Conservation (phyloP, 2,113 vertebrate genomes). For the Theropithecus gelada region DNA sequence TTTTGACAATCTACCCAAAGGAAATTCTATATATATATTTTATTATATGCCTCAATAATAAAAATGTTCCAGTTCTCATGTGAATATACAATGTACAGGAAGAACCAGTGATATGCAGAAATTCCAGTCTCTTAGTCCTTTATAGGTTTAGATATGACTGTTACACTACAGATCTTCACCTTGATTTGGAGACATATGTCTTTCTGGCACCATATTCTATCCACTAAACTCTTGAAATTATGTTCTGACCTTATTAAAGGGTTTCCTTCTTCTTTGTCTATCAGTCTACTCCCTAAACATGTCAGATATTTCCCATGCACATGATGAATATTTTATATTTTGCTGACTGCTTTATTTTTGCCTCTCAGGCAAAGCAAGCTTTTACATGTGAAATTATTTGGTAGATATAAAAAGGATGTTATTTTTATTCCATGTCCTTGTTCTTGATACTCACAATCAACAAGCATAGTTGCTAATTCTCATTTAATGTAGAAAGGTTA, state of each 20-base stretch:
- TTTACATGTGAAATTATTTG: slow-evolving; percentile 37
- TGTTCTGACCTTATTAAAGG: background rate
- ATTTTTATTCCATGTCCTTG: slow-evolving; percentile 4
- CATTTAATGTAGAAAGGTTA: slow-evolving; percentile 59
- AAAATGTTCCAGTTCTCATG: background rate
- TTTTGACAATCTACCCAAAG: background rate
- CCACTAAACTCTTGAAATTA: background rate
- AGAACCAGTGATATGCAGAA: background rate
- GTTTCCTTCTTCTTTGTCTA: background rate
- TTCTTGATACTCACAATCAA: slow-evolving; percentile 16
- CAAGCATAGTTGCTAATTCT: slow-evolving; percentile 38
- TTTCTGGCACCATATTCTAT: background rate
- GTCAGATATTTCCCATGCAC: background rate
- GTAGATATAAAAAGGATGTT: background rate
- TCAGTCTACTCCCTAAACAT: background rate
- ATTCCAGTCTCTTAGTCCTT: background rate
- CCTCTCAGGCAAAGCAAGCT: background rate
- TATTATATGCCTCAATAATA: background rate
- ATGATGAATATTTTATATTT: slow-evolving; percentile 1
- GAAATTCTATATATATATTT: background rate
- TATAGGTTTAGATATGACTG: background rate
- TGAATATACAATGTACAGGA: background rate
- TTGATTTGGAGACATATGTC: background rate
- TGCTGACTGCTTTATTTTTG: background rate
- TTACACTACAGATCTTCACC: background rate